Conservation (phyloP, 2,888 invertebrate species). For the Geotrupes spiniger region DNA sequence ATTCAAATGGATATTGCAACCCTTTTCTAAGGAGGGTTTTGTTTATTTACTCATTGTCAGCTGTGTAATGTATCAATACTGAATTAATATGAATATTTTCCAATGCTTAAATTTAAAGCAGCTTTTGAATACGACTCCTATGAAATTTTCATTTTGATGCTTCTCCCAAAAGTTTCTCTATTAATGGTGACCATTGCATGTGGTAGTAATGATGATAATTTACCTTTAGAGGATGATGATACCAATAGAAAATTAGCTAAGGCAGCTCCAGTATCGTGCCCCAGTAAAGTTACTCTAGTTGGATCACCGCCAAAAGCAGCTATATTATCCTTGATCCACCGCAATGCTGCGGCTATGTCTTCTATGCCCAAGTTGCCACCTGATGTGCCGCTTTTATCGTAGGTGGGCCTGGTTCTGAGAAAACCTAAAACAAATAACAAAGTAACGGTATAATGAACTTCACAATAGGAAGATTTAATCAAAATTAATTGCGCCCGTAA, state of each 20-base stretch:
- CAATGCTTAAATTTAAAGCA: too few relatives aligned
- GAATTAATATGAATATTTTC: too few relatives aligned
- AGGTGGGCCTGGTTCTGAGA: conserved; percentile 53
- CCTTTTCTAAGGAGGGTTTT: too few relatives aligned
- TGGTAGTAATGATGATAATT: conserved; percentile 5
- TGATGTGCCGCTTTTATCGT: conserved; percentile 44
- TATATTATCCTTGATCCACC: conserved; percentile 81
- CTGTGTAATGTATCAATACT: too few relatives aligned
- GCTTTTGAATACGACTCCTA: too few relatives aligned
- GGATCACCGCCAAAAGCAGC: conserved; percentile 89
- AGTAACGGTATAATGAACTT: conserved; percentile 11
- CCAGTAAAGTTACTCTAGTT: conserved; percentile 74
- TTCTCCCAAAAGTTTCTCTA: too few relatives aligned
- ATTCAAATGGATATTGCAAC: too few relatives aligned
- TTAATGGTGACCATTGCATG: too few relatives aligned
- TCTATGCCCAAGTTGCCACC: conserved; percentile 73
- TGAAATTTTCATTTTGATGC: too few relatives aligned
- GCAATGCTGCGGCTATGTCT: conserved; percentile 79
- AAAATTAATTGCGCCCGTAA: too few relatives aligned
- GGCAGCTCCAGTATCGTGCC: conserved; percentile 85
- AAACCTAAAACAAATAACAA: conserved; percentile 53
- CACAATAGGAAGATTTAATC: conserved; percentile 10
- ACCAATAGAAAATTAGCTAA: conserved; percentile 80
- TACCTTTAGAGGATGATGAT: conserved; percentile 74
- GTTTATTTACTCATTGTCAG: too few relatives aligned